Base-by-base conservation (phyloP, 2,888 invertebrate species). In the Pyrocoelia pectoralis region DNA sequence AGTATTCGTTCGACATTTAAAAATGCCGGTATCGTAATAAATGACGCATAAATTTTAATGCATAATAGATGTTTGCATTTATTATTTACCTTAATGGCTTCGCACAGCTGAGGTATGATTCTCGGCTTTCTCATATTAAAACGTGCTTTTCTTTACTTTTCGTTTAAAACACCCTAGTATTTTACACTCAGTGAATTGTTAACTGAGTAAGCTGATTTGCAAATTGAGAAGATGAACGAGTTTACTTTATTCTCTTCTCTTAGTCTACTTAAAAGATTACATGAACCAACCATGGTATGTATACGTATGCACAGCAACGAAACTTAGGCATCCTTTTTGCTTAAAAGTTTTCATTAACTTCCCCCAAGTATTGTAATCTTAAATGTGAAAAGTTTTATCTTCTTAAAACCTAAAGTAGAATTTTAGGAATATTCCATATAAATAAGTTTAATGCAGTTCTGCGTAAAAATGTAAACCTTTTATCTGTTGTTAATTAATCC, bases 41-140 rank as follows among this genome's bases (percentile, higher is more conserved):
- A 71, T 71, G 69, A 70, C 65, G 70, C 70, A 71, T 71, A 70
- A 72, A 71, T 72, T 72, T 71, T 63, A 72, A 72, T 72, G 68
- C 70, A 69, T 71, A 70, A 72, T 71, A 66, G 61, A 67, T 67
- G 67, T 71, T 71, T 71, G 68, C 70, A 68, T 68, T 70, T 68
- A 68, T 69, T 70, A 70, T 70, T 70, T 69, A 70, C 61, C 66
- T 65, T 46, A 40, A 61, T 50, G 61, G 55, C 58, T 48, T 55
- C 28, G 58, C 52, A 57, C 68, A 66, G 55, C 61, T 59, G 66
- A 51, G 53, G 18, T 48, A 15, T 56, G 28, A 17, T 15, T 46
- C 41, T 51, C 50, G 13, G 50, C 38, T 24, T 6, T 51, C 57
- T 18, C 49, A 57, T 49, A 57, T 57, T 57, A 50, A 56, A 57